Percentiles rank a stretch among this genome's conserved stretches.
Evolutionary conservation across 2,797 vertebrate species (phyloP).

Genomic region (Percopsis omiscomaycus): DNA sequence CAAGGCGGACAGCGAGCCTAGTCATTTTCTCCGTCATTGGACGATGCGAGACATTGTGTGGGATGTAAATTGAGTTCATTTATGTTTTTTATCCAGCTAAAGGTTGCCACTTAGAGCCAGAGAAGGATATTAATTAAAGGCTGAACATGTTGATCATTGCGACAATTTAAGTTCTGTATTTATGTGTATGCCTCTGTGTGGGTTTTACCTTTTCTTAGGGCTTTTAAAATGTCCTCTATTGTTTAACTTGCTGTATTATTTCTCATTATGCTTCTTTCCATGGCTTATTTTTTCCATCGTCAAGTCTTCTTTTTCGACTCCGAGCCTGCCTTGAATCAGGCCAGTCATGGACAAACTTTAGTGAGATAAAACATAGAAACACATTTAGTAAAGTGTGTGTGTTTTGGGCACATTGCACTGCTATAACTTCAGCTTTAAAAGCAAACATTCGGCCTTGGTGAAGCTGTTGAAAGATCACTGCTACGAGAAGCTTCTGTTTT

Average conservation of each 20-base stretch:
- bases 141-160: constrained; percentile 19
- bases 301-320: neutral
- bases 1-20: constrained; percentile 14
- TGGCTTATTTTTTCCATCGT: neutral
- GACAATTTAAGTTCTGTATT: constrained; percentile 1
- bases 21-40: constrained; percentile 28
- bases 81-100: constrained; percentile 19
- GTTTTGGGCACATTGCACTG: no score
- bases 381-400: no score
- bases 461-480: neutral
- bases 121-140: constrained; percentile 42
- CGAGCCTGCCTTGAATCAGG: constrained; percentile 5
- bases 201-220: constrained; percentile 7
- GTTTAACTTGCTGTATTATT: no score
- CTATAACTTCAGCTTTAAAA: neutral
- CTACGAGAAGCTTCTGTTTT: constrained; percentile 5
- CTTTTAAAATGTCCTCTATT: constrained; percentile 5
- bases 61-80: constrained; percentile 5
- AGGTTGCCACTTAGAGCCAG: constrained; percentile 32
- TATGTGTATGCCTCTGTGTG: constrained; percentile 9
- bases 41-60: neutral
- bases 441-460: neutral
- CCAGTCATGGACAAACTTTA: neutral
- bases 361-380: neutral
- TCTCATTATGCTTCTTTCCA: neutral